These are phyloP conservation scores for Alsophila aescularia DNA, from an alignment of 2,888 invertebrate species.

Conservation along the genomic window DNA sequence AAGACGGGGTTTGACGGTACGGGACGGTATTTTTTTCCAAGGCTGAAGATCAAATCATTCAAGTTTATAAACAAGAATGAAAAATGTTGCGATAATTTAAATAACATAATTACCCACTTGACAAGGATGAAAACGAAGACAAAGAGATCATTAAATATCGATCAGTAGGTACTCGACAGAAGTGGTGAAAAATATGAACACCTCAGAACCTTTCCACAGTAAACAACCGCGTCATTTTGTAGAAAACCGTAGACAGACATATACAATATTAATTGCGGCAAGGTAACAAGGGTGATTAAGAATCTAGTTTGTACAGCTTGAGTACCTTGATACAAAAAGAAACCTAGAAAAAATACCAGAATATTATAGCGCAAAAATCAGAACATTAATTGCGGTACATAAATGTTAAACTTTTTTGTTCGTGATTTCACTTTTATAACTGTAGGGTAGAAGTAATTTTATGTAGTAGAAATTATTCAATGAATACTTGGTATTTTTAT, in stretches of 20 bases:
- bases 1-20: too few relatives aligned
- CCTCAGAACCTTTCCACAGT: not conserved
- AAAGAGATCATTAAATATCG: slow-evolving; percentile 31
- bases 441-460: slow-evolving; percentile 4
- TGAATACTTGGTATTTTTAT: slow-evolving; percentile 2
- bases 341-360: not conserved
- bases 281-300: not conserved
- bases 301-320: not conserved
- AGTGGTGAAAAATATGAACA: not conserved
- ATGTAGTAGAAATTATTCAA: not conserved
- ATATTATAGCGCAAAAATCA: not conserved
- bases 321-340: not conserved
- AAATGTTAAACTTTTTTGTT: not conserved
- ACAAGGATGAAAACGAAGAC: slow-evolving; percentile 19
- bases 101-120: slow-evolving; percentile 3
- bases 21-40: too few relatives aligned
- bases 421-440: not conserved
- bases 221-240: not conserved
- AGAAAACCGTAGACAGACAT: not conserved
- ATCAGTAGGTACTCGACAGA: slow-evolving; percentile 12
- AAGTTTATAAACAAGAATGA: not conserved
- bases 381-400: not conserved
- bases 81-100: not conserved
- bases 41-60: too few relatives aligned
- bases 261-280: not conserved